Evolutionary conservation across 2,113 vertebrate genomes (phyloP).

Genomic region (Ramphastos sulfuratus): DNA sequence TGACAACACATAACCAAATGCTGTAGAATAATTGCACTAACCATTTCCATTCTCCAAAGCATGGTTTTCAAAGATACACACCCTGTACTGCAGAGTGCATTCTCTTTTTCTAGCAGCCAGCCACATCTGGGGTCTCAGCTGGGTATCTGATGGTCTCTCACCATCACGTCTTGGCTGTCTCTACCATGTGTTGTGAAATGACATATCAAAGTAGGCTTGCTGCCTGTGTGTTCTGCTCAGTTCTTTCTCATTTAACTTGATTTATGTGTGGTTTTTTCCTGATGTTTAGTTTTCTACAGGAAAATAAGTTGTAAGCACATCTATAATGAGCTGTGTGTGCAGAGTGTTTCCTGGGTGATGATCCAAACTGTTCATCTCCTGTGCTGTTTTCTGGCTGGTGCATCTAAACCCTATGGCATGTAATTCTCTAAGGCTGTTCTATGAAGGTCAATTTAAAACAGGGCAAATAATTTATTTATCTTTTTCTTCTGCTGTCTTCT

Average conservation of each 20-base stretch:
- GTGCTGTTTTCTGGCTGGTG: neutral
- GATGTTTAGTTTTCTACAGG: neutral
- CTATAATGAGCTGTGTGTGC: fast-evolving
- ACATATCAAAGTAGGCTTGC: neutral
- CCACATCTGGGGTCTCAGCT: neutral
- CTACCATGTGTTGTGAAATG: neutral
- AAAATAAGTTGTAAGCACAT: neutral
- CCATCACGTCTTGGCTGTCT: neutral
- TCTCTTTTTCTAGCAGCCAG: neutral
- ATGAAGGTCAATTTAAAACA: too few species aligned
- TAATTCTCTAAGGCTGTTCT: too few species aligned
- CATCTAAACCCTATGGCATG: neutral
- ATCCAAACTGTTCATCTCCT: neutral
- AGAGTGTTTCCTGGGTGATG: neutral
- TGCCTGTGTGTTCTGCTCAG: neutral
- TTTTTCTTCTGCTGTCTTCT: too few species aligned
- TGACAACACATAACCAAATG: neutral
- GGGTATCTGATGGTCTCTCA: neutral
- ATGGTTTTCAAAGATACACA: neutral
- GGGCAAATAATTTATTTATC: too few species aligned
- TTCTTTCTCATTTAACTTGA: neutral
- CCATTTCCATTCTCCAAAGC: neutral
- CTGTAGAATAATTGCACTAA: neutral
- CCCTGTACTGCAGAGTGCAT: neutral
- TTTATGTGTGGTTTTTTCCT: neutral